These are phyloP conservation scores for Vidua macroura DNA, from an alignment of 2,113 vertebrate species.

Conservation along the genomic window DNA sequence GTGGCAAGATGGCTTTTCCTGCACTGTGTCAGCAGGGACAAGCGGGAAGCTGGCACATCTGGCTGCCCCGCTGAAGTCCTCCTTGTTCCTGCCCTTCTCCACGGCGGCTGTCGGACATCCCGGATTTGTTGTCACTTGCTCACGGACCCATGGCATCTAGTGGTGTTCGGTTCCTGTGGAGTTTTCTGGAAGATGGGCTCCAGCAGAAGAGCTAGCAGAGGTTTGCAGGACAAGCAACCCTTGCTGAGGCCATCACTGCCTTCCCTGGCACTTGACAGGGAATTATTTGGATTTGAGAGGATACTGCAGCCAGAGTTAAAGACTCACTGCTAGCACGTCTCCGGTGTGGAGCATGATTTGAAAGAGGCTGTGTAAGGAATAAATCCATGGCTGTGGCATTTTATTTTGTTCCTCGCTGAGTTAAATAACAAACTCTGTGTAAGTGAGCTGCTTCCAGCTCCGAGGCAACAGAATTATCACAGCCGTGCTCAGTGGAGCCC, in stretches of 20 bases:
- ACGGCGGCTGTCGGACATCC: accelerated
- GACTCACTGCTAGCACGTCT: background rate
- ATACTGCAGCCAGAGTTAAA: background rate
- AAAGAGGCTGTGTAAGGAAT: constrained; percentile 23
- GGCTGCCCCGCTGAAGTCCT: background rate
- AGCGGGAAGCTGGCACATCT: background rate
- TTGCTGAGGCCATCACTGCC: background rate
- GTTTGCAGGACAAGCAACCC: background rate
- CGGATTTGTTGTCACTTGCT: background rate
- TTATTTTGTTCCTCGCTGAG: constrained; percentile 45
- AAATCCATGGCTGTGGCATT: constrained; percentile 23
- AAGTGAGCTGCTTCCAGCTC: constrained; percentile 39
- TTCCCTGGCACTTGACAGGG: background rate
- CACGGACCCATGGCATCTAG: background rate
- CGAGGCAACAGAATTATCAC: constrained; percentile 27
- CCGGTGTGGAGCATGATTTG: background rate
- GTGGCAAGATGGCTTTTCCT: background rate
- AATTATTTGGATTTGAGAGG: background rate
- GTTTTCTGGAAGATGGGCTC: background rate
- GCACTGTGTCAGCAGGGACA: background rate
- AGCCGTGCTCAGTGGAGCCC: background rate
- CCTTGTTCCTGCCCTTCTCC: background rate
- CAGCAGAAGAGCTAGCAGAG: background rate
- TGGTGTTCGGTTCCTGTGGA: background rate
- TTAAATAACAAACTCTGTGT: constrained; percentile 54